Base-by-base conservation (phyloP, 2,888 invertebrate genomes). In the Ormyrus labotus region DNA sequence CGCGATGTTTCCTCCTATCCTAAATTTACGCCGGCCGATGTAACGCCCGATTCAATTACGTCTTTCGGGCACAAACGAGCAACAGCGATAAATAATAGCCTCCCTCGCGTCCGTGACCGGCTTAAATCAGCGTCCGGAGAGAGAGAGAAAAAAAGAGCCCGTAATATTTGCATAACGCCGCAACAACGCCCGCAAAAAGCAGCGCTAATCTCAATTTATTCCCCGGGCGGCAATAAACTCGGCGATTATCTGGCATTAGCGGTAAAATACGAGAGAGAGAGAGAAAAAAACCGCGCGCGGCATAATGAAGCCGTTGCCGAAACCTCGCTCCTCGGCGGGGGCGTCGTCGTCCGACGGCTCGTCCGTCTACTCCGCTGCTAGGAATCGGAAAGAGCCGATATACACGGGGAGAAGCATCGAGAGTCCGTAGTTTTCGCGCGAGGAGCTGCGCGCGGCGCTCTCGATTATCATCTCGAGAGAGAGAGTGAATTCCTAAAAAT, bases 401-500 rank as follows among this genome's bases (percentile, higher is more conserved):
- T 50, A 67, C 19, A 51, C n/a, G 53, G 53, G 13, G 51, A 19
- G 67, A 53, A 60, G 34, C 34, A 1, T 34, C 9, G 8, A 60
- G 1, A 51, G 51, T 51, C 19, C 19, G 34, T 6, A 19, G 34
- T 10, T 60, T 60, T 60, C 60, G 60, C 13, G 51, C 51, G 10
- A n/a, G 1, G 19, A 7, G n/a, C n/a, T 0, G 34, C 6, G n/a
- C 34, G 60, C 60, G 19, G 34, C 60, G 60, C 34, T 19, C 60
- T 60, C 34, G 60, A 57, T 60, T 5, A 6, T 6, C 11, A 2
- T 19, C 60, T n/a, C 47, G 61, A 63, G 61, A 19, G 8, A 2
- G 11, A 19, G 55, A 11, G 50, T 48, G 13, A 6, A 19, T 9
- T n/a, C 9, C 19, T 63, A 76, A 84, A 85, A 86, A 86, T 86